Evolutionary conservation across 2,797 vertebrate species (phyloP), one percentile per base, ranked within the genome.

Genomic region (Chaunax sp.): DNA sequence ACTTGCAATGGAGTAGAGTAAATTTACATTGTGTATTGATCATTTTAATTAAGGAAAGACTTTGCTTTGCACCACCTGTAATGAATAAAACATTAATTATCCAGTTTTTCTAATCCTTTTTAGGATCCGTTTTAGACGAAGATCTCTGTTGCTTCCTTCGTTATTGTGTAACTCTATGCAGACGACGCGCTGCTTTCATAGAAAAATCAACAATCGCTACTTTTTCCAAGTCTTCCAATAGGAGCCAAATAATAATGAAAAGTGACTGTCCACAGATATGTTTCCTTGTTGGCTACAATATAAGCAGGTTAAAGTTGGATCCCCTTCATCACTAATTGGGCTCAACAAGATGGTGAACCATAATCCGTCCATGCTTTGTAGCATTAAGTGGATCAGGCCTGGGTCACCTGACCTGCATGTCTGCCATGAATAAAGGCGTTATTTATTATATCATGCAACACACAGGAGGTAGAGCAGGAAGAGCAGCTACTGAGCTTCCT

Each of bases 331-430:
- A 49, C 57, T 59, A 65, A 72, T 26, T 7, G 16, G 67, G 15
- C 44, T 66, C 26, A 61, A 30, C 59, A 54, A 75, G 35, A 14
- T 50, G 4, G 38, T 38, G 1, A 25, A 44, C 49, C 15, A 46
- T 28, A 86, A 81, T 84, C 85, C 37, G 49, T 37, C 38, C 26
- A 23, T 14, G 2, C 46, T 52, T 59, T 16, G 26, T 4, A 22
- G 73, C 71, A 30, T 69, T 86, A 83, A 77, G 71, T 80, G 46
- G 77, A 66, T 81, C 75, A 77, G 79, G 38, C 35, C 30, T 0
- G 2, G 41, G 66, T 81, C 77, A 84, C 23, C 61, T 83, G 73
- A 83, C 58, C 68, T 35, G 26, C 41, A 8, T 7, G 28, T 60
- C 70, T 51, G 19, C 18, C 14, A 12, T 40, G 23, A 43, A 38